These are phyloP conservation scores for Danio aesculapii DNA, from an alignment of 2,797 vertebrate genomes.

Conservation along the genomic window DNA sequence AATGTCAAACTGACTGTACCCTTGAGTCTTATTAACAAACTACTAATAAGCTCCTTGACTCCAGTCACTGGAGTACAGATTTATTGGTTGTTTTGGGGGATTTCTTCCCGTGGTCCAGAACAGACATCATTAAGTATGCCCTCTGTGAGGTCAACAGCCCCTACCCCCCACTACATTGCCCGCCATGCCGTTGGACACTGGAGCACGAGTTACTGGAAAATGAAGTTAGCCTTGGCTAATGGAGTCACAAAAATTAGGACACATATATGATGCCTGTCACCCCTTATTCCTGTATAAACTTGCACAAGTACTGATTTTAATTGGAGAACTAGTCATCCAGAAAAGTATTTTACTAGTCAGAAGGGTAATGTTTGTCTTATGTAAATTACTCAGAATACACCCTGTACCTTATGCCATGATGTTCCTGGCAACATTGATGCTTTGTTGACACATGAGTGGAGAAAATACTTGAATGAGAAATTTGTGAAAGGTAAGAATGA, in stretches of 20 bases:
- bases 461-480: neutral
- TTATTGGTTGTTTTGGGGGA: conserved; percentile 73
- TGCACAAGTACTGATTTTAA: neutral
- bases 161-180: conserved; percentile 10
- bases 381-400: neutral
- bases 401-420: neutral
- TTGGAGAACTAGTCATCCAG: neutral
- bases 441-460: conserved; percentile 6
- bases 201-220: conserved; percentile 31
- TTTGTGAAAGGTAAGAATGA: neutral
- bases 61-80: conserved; percentile 63
- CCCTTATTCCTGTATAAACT: conserved; percentile 23
- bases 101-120: conserved; percentile 63
- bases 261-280: conserved; percentile 26
- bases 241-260: conserved; percentile 14
- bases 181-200: neutral
- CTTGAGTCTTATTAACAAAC: conserved; percentile 72
- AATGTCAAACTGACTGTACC: conserved; percentile 73
- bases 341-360: neutral
- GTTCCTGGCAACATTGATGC: neutral
- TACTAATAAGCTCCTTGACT: conserved; percentile 75
- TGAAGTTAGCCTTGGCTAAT: conserved; percentile 6
- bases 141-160: conserved; percentile 27
- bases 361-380: neutral
- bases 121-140: conserved; percentile 41